Evolutionary conservation across 2,797 vertebrate species (phyloP), one percentile per base, ranked within the genome.

Genomic region (Leucoraja ocellata): DNA sequence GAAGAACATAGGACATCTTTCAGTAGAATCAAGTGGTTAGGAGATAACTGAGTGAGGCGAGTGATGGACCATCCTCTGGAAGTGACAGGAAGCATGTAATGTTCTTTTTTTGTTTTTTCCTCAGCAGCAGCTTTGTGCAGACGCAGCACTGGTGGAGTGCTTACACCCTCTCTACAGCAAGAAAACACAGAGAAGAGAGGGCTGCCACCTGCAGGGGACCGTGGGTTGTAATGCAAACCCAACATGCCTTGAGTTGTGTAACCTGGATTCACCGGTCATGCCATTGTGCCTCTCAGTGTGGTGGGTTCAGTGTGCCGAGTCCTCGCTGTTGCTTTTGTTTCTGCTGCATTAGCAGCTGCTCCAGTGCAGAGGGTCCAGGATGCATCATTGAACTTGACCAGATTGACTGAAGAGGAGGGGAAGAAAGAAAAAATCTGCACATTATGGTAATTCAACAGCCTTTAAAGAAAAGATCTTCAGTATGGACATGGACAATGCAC

Each of bases 371-470:
- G n/a, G 98, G 99, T 94, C 99, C 98, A 1, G 99, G 98, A 95
- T 98, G 98, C 99, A 99, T 98, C 99, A 99, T 99, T 95, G 98
- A 98, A 96, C 98, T 99, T 91, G 98, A 99, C 99, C 99, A 99
- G 96, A 99, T 99, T 36, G 99, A 99, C 99, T 99, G 94, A 80
- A 93, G 93, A 94, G 46, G 10, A 6, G 78, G 14, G 46, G 4
- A 32, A n/a, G 39, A 5, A 18, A 92, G 5, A 88, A 65, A 9
- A 88, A 88, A 88, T 18, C n/a, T 1, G 0, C 16, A 28, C 13
- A 68, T 36, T 36, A 88, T 65, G 84, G 28, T 65, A 68, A 68
- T 68, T 88, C 6, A 68, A 65, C 16, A 68, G 58, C 14, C 84
- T 36, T 68, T 11, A 68, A 68, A n/a, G 58, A 63, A 58, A 81